Evolutionary conservation across 2,113 vertebrate genomes (phyloP), one percentile per base, ranked within the genome.

Genomic region (Rhegmatorhina hoffmannsi): DNA sequence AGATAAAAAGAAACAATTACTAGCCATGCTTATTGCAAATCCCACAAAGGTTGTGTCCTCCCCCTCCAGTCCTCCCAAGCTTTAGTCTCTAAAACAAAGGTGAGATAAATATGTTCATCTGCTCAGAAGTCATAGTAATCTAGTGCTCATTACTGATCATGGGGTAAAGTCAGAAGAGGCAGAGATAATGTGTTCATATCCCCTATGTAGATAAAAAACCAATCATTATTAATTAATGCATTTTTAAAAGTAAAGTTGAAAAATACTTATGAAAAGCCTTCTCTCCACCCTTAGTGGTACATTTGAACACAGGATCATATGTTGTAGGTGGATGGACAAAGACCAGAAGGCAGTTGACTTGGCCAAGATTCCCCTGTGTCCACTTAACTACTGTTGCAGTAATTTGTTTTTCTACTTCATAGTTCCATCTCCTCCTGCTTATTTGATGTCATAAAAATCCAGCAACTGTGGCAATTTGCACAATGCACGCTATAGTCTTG

Each of bases 371-470:
- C 88, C 76, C 92, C 34, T 44, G 89, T 84, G 90, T 56, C 79
- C 62, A 47, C 53, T 93, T 75, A 89, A 86, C 83, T 78, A 95
- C 68, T 52, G 80, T 75, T 89, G 80, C 76, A 84, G 76, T 92
- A 87, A 97, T 96, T 97, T 95, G 90, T 92, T 96, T 97, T 95
- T 82, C 92, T 95, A 92, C 85, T 93, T 90, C 93, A 87, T 36
- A 90, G 85, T 81, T 95, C 73, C 72, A 94, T 89, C 85, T 84
- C 86, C 94, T 95, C 94, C 94, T 95, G 90, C 83, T 87, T 96
- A 80, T 94, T 90, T 84, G 88, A 76, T 84, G 66, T 79, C 90
- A 87, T 95, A 96, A 96, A 97, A 94, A 92, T 68, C 77, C 73
- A 94, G 90, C 81, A 84, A 90, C 90, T 89, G 89, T 87, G 77